Percentiles rank a stretch among this genome's conserved stretches.
These are phyloP conservation scores for Bujurquina vittata DNA, from an alignment of 2,113 vertebrate species.

Conservation along the genomic window DNA sequence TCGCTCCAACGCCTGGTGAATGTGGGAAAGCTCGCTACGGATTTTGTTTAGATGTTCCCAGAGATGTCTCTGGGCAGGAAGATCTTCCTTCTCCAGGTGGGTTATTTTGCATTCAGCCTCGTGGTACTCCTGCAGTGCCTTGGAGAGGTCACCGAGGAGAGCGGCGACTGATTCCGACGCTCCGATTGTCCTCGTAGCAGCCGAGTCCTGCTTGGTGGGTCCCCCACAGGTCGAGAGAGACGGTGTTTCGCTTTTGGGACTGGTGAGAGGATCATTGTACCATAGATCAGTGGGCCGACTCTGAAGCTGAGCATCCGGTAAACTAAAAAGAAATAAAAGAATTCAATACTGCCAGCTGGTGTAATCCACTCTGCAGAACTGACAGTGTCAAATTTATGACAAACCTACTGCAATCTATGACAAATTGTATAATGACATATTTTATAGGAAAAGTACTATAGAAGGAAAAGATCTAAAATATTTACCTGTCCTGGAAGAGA, in stretches of 20 bases:
- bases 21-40: constrained; percentile 89
- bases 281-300: constrained; percentile 68
- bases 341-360: not conserved
- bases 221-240: constrained; percentile 27
- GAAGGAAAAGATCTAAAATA: not conserved
- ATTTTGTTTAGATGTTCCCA: constrained; percentile 93
- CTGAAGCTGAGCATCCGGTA: constrained; percentile 61
- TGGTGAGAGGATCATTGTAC: constrained; percentile 61
- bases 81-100: constrained; percentile 83
- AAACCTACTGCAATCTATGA: too few relatives aligned
- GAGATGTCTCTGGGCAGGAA: constrained; percentile 85
- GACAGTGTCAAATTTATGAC: too few relatives aligned
- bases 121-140: constrained; percentile 89
- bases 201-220: constrained; percentile 35
- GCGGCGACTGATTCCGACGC: constrained; percentile 75
- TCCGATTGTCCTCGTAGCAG: constrained; percentile 38
- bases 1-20: constrained; percentile 89
- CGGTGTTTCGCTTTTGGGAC: constrained; percentile 55
- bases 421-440: not conserved
- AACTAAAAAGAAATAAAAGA: constrained; percentile 37
- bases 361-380: not conserved
- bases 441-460: not conserved
- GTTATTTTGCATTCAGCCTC: constrained; percentile 89
- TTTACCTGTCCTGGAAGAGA: constrained; percentile 80
- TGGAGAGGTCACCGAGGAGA: constrained; percentile 88